Evolutionary conservation across 2,888 invertebrate species (phyloP).

Genomic region (Trissolcus brochymenae): DNA sequence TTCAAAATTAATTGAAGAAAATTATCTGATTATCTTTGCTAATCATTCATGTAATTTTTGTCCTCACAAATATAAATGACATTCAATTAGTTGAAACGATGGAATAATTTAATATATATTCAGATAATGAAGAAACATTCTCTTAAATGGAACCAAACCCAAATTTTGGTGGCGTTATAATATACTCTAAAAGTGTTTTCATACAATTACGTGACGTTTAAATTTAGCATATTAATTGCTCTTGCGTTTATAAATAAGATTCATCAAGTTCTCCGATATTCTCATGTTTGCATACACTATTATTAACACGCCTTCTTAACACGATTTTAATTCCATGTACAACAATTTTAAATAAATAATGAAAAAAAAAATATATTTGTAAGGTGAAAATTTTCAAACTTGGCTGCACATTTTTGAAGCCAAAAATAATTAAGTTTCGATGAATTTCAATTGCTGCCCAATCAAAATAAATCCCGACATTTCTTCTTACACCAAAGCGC

Average conservation of each 20-base stretch:
- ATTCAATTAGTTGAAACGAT: no score
- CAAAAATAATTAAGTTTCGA: slow-evolving; percentile 1
- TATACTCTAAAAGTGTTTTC: slow-evolving; percentile 10
- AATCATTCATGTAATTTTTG: no score
- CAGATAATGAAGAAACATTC: not conserved
- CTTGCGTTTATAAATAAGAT: slow-evolving; percentile 2
- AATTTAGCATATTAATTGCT: slow-evolving; percentile 20
- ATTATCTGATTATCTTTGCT: no score
- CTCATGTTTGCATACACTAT: no score
- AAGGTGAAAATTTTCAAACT: not conserved
- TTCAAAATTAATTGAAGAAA: no score
- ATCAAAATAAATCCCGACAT: slow-evolving; percentile 27
- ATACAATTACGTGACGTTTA: slow-evolving; percentile 16
- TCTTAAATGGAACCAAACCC: slow-evolving; percentile 1
- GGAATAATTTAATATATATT: not conserved
- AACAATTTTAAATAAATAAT: not conserved
- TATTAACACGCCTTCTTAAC: no score
- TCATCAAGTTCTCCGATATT: no score
- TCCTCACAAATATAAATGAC: no score
- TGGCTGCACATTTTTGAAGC: no score
- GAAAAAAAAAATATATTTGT: not conserved
- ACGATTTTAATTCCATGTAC: no score
- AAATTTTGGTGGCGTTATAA: slow-evolving; percentile 13
- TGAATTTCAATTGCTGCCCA: slow-evolving; percentile 1
- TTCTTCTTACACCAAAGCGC: slow-evolving; percentile 22